Conservation (phyloP, 1,140 invertebrate species). For the Bombyx mori region ASM3026992v2 NC_085129.1:20585001-20585500, state of each 20-base stretch:
- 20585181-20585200: not conserved
- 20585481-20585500: conserved; percentile 1
- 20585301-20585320: not conserved
- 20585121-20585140: not conserved
- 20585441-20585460: conserved; percentile 11
- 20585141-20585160: conserved; percentile 4
- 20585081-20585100: too few relatives aligned
- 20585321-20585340: not conserved
- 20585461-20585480: conserved; percentile 17
- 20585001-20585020: not conserved
- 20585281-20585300: too few relatives aligned
- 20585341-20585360: conserved; percentile 5
- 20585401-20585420: conserved; percentile 13
- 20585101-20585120: not conserved
- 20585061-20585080: too few relatives aligned
- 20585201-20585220: conserved; percentile 6
- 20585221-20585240: conserved; percentile 6
- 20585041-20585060: not conserved
- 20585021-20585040: not conserved
- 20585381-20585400: conserved; percentile 7
- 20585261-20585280: not conserved
- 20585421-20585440: conserved; percentile 2
- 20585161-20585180: conserved; percentile 2
- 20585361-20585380: conserved; percentile 13
- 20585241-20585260: conserved; percentile 1